Percentiles rank a stretch among this genome's conserved stretches.
These are phyloP conservation scores for Ceratitis capitata DNA, from an alignment of 1,140 invertebrate species.

Conservation along the genomic window DNA sequence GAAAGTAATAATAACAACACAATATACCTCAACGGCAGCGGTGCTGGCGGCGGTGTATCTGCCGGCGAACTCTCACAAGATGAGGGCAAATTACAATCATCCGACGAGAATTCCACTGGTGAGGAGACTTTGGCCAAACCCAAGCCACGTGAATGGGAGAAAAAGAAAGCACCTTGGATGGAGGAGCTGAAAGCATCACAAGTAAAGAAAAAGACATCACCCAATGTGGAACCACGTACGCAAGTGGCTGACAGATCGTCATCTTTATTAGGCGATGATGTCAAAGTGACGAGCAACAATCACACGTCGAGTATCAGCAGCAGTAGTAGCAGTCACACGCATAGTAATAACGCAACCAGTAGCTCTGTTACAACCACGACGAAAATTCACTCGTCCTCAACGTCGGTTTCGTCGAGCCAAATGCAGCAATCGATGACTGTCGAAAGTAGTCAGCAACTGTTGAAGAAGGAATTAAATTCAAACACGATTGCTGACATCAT, in stretches of 20 bases:
- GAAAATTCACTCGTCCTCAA: conserved; percentile 60
- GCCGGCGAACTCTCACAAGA: conserved; percentile 42
- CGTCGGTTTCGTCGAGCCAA: conserved; percentile 53
- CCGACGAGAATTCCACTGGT: conserved; percentile 63
- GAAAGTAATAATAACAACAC: conserved; percentile 64
- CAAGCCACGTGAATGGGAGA: conserved; percentile 70
- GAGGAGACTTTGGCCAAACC: conserved; percentile 67
- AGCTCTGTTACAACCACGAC: conserved; percentile 47
- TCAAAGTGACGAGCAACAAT: conserved; percentile 26
- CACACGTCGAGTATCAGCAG: conserved; percentile 38
- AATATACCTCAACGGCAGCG: conserved; percentile 60
- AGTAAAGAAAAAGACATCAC: conserved; percentile 70
- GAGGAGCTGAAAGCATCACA: conserved; percentile 74
- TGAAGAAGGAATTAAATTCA: conserved; percentile 41
- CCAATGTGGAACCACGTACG: conserved; percentile 58
- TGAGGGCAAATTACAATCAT: conserved; percentile 48
- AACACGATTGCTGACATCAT: conserved; percentile 42
- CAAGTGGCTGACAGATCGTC: conserved; percentile 53
- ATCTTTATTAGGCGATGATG: conserved; percentile 52
- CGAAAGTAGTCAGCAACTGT: conserved; percentile 51
- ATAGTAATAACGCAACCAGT: conserved; percentile 40
- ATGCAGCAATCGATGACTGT: conserved; percentile 56
- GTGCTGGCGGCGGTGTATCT: conserved; percentile 50
- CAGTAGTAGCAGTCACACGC: conserved; percentile 45
- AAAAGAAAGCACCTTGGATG: conserved; percentile 75